Evolutionary conservation across 1,140 invertebrate species (phyloP), one percentile per base, ranked within the genome.

Genomic region (Cyphomyrmex costatus): DNA sequence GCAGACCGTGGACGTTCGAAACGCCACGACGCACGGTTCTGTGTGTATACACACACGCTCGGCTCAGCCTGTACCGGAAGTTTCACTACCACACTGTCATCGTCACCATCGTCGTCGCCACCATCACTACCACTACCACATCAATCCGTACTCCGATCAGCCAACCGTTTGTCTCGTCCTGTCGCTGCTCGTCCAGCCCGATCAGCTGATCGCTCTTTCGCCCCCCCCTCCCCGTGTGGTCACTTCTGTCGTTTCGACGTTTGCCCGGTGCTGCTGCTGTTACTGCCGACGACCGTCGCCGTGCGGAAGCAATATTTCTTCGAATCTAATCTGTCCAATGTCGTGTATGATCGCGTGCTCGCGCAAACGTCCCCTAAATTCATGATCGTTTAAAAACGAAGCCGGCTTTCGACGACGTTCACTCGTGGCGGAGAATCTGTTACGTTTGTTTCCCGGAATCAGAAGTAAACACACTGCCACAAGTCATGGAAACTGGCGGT

Each of bases 151-250:
- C 60, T 78, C 68, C 61, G 74, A 87, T 46, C 80, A 74, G 71
- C 83, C 66, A 30, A 82, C 51, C 66, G 79, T 58, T 73, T 56
- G 66, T 70, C 80, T 79, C 77, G 51, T 51, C 74, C 83, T 63
- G 63, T 66, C 61, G 61, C n/a, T 33, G 77, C 30, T 56, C 53
- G 79, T 60, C 33, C 53, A 58, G 78, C 83, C 46, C 84, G 89
- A 88, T 89, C 89, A 87, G 90, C 89, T 88, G 89, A 91, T 90
- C 86, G 73, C 73, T 21, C 30, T 49, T 82, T 78, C 14, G 12
- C n/a, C 30, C 24, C 56, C 71, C 19, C 51, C 30, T 14, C 19
- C 27, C 42, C 76, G 60, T 21, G 14, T 27, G 42, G 14, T 51
- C 27, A 30, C 65, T 24, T 53, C 49, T 10, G 30, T 16, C 49